Evolutionary conservation across 2,797 vertebrate genomes (phyloP), one percentile per base, ranked within the genome.

Genomic region (Neomorphus geoffroyi): DNA sequence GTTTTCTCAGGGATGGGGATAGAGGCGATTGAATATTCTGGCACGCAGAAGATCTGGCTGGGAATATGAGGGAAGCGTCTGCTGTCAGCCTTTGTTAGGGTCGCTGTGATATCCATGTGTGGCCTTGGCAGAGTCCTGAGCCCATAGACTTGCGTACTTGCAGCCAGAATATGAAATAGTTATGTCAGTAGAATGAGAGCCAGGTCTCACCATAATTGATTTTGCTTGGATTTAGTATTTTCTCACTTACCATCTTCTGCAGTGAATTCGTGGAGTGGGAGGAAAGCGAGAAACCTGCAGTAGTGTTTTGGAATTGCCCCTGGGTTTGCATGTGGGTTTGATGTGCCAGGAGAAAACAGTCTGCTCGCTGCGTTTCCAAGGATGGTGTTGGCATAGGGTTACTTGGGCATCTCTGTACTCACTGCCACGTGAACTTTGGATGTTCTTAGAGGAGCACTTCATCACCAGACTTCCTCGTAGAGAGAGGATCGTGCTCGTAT

Each of bases 31-130:
- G 69, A 60, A 27, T 78, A 18, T 92, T 79, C 43, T 88, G 91
- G 82, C 88, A 72, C 56, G 17, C 37, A 10, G 37, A 45, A 91
- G 54, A 72, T 13, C 90, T 96, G 96, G 95, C 93, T 94, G 69
- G 45, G 78, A 54, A 33, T 43, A 18, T 10, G 18, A 70, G 62
- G 85, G 18, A 50, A 86, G 41, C 0, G 2, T 89, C 85, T 88
- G 61, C 90, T 81, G 91, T 79, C 70, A 86, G 88, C 39, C 80
- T 86, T 60, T 86, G 86, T 80, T 78, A 88, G 78, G 81, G 91
- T 91, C 79, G 48, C 74, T 4, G 37, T 51, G 80, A 91, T 84
- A 92, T 57, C 94, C 66, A 4, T 88, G 95, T 84, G 95, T 87
- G 77, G 85, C 78, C 73, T 92, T 96, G 95, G 93, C 97, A 93